Evolutionary conservation across 1,140 invertebrate species (phyloP).

Genomic region (Samia ricini): DNA sequence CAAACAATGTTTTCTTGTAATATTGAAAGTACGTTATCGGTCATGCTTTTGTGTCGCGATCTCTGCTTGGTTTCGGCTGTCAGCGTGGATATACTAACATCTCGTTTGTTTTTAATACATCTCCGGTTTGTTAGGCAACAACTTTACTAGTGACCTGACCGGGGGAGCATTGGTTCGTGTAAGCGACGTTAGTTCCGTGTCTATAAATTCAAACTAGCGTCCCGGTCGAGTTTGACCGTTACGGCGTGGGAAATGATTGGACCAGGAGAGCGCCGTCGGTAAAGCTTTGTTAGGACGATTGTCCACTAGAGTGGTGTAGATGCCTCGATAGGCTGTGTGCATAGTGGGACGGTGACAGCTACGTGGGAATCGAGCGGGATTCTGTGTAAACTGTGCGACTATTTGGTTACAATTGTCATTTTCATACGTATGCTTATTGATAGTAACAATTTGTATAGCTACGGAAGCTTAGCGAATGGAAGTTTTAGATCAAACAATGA

Average conservation of each 20-base stretch:
- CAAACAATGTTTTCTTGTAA: slow-evolving; percentile 70
- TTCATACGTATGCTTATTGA: slow-evolving; percentile 20
- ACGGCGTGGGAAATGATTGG: slow-evolving; percentile 75
- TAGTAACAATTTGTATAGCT: slow-evolving; percentile 6
- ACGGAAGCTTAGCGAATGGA: slow-evolving; percentile 8
- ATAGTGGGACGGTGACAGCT: slow-evolving; percentile 61
- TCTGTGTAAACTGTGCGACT: slow-evolving; percentile 32
- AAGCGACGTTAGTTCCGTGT: slow-evolving; percentile 39
- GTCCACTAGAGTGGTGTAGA: slow-evolving; percentile 70
- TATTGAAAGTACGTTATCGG: slow-evolving; percentile 70
- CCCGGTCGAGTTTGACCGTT: slow-evolving; percentile 64
- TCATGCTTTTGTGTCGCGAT: slow-evolving; percentile 71
- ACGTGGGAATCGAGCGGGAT: slow-evolving; percentile 57
- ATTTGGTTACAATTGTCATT: slow-evolving; percentile 39
- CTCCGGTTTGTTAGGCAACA: slow-evolving; percentile 37
- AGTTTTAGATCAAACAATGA: slow-evolving; percentile 8
- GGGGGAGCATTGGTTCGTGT: slow-evolving; percentile 44
- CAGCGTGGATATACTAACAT: slow-evolving; percentile 23
- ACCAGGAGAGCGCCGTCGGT: slow-evolving; percentile 40
- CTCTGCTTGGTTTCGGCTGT: slow-evolving; percentile 45
- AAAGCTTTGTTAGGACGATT: slow-evolving; percentile 75
- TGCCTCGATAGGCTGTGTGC: slow-evolving; percentile 60
- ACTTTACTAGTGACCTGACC: slow-evolving; percentile 32
- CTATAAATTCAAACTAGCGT: slow-evolving; percentile 60
- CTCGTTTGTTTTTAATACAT: slow-evolving; percentile 49